Base-by-base conservation (phyloP, 2,113 vertebrate genomes). In the Mirounga angustirostris region DNA sequence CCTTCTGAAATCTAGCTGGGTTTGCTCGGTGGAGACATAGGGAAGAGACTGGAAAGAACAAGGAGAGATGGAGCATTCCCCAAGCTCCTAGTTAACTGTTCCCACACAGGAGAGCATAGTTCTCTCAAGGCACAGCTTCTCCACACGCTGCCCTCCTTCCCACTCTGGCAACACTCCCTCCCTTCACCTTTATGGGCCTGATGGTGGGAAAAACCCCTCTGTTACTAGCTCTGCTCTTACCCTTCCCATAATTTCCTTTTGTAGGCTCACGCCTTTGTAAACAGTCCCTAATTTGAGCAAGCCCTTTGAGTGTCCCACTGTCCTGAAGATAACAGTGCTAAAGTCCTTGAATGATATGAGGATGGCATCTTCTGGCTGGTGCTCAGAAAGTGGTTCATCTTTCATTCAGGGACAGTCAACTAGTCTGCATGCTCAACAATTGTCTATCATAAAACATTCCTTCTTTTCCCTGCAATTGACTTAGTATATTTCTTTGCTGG, bases 91-190 rank as follows among this genome's bases (percentile, higher is more conserved):
- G 22, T 9, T 63, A 16, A 36, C 4, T 40, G 16, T 54, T 43
- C 56, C 8, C 19, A 52, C 2, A 16, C 1, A 36, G 43, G 58
- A 30, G 4, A 2, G 36, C 30, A 22, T 1, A 24, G 16, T 5
- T 59, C 33, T 30, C 50, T 7, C 3, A 54, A 36, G 65, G 21
- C 30, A 74, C 19, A n/a, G 21, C 16, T 92, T 63, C 24, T 58
- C n/a, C 4, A 36, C 16, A 21, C 1, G 0, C 13, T 24, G 3
- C 18, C 40, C 2, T 36, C 11, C 36, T 73, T 67, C 24, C 28
- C 2, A 1, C 24, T 30, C 63, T 28, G 21, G 22, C 1, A 56
- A 18, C 40, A 43, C 4, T 7, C 15, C 4, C 22, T 59, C 1
- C 11, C 30, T 13, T 67, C 13, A 5, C 56, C 4, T 59, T 16